A percentile compares a stretch with the other conserved stretches of the same genome.
Conservation (phyloP, 2,113 vertebrate species). For the Leucosticte australis region DNA sequence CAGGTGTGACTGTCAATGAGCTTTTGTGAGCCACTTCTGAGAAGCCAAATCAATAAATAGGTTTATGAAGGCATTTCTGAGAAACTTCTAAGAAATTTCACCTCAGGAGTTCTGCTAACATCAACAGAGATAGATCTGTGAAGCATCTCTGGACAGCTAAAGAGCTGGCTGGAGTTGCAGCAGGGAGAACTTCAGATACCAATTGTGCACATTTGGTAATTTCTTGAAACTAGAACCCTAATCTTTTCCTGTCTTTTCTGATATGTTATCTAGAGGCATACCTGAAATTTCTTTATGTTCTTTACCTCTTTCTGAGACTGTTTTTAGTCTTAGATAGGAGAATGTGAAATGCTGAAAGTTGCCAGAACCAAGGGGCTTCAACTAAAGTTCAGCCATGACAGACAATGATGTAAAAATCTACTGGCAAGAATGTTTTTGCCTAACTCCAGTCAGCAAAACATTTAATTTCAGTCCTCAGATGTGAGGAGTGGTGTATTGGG, state of each 20-base stretch:
- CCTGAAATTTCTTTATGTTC: neutral
- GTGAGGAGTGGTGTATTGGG: neutral
- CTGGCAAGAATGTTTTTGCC: neutral
- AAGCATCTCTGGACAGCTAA: neutral
- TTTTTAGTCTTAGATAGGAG: neutral
- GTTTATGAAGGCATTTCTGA: neutral
- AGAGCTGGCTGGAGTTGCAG: neutral
- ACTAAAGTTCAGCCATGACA: neutral
- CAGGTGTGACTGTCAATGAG: neutral
- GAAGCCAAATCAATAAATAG: neutral
- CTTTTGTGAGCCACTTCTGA: neutral
- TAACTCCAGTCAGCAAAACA: neutral
- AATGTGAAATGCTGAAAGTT: neutral
- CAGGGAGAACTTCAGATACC: neutral
- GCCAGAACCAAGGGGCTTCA: neutral
- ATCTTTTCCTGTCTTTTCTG: neutral
- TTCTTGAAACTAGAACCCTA: neutral
- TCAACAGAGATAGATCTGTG: neutral
- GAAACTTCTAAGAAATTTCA: neutral
- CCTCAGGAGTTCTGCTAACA: neutral
- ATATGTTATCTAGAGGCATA: neutral
- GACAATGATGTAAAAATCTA: neutral
- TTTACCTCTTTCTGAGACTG: neutral
- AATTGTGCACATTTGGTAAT: neutral
- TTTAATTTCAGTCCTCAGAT: neutral